Percentiles rank a stretch among this genome's conserved stretches.
Evolutionary conservation across 2,888 invertebrate genomes (phyloP).

Genomic region (Zonitis immaculata): DNA sequence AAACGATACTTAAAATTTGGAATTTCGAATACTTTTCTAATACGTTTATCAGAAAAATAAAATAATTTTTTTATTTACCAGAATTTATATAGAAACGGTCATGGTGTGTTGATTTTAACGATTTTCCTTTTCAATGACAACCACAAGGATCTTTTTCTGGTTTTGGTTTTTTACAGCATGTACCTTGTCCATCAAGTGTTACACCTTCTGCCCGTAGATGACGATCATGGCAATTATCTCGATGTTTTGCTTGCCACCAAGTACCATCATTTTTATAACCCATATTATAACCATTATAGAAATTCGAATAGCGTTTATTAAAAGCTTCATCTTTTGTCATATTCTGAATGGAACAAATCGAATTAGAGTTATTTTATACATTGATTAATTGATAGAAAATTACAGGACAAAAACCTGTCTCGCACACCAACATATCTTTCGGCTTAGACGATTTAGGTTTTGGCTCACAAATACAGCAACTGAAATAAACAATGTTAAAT

Average conservation of each 20-base stretch:
- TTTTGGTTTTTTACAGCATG: conserved; percentile 15
- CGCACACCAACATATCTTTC: too few relatives aligned
- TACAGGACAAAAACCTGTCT: too few relatives aligned
- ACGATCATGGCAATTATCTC: background rate
- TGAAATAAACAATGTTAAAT: background rate
- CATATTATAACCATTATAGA: conserved; percentile 44
- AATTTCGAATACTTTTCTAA: background rate
- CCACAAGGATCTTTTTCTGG: background rate
- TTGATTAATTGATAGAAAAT: too few relatives aligned
- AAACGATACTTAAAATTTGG: background rate
- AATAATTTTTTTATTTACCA: background rate
- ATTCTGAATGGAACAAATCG: conserved; percentile 5
- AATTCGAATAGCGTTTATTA: conserved; percentile 36
- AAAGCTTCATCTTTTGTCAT: conserved; percentile 31
- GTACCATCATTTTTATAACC: conserved; percentile 32
- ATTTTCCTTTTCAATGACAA: conserved; percentile 8
- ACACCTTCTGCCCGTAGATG: conserved; percentile 17
- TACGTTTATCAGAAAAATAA: too few relatives aligned
- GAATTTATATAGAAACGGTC: background rate
- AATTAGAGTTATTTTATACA: too few relatives aligned
- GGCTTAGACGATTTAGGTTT: too few relatives aligned
- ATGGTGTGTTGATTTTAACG: background rate
- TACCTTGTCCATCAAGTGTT: conserved; percentile 36
- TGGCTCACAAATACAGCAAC: background rate
- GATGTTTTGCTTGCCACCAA: conserved; percentile 1